Percentiles rank a stretch among this genome's conserved stretches.
phyloP scores from a whole-genome alignment of 1,140 invertebrate genomes.

The Tenebrio molitor region DNA sequence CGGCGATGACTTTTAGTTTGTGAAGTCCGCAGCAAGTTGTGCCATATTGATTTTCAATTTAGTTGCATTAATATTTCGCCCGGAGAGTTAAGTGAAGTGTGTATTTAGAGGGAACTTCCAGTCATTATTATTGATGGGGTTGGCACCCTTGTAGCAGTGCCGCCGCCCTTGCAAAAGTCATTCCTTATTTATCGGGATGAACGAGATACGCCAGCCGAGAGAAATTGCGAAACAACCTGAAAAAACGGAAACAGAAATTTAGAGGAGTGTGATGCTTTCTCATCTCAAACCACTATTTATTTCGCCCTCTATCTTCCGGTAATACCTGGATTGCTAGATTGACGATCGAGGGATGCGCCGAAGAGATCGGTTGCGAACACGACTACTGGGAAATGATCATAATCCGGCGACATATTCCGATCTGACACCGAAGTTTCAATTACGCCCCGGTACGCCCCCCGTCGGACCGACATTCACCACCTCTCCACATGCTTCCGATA shows the following conservation, averaged over 20 bases:
- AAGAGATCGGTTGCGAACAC: conserved; percentile 4
- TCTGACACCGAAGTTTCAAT: conserved; percentile 29
- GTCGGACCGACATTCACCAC: conserved; percentile 6
- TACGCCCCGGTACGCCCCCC: conserved; percentile 3
- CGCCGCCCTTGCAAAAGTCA: conserved; percentile 57
- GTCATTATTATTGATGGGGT: conserved; percentile 64
- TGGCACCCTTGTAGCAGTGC: conserved; percentile 58
- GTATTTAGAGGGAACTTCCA: conserved; percentile 62
- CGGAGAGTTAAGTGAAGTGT: conserved; percentile 62
- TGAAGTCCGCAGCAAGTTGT: conserved; percentile 50
- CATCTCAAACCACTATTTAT: conserved; percentile 46
- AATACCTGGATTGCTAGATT: conserved; percentile 45
- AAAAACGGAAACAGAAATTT: conserved; percentile 51
- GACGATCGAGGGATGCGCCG: conserved; percentile 33
- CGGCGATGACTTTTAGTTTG: conserved; percentile 46
- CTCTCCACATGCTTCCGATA: conserved; percentile 28
- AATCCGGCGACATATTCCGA: conserved; percentile 37
- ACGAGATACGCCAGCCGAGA: conserved; percentile 45
- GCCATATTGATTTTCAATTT: conserved; percentile 63
- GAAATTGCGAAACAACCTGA: conserved; percentile 53
- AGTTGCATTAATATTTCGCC: conserved; percentile 63
- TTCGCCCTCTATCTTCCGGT: conserved; percentile 42
- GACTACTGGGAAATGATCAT: conserved; percentile 32
- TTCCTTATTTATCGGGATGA: conserved; percentile 60
- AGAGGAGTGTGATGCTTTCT: conserved; percentile 42